Conservation (phyloP, 1,140 invertebrate species). For the Micrasema minimum region DNA sequence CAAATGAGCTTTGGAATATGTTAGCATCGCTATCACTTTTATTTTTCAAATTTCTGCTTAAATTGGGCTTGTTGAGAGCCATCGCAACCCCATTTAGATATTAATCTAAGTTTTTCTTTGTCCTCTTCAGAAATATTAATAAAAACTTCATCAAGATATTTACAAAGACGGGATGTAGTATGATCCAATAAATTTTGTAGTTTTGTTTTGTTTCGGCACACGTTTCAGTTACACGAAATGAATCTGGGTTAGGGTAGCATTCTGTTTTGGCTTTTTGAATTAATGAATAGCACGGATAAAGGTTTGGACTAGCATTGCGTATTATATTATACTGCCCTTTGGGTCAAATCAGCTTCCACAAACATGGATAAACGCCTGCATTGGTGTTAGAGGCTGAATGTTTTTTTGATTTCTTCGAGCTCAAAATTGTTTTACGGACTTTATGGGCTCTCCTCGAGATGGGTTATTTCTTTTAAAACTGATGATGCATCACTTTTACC, state of each 20-base stretch:
- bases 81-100: not conserved
- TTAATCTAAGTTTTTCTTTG: not conserved
- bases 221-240: not conserved
- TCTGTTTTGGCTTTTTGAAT: no score
- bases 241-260: not conserved
- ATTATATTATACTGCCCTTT: not conserved
- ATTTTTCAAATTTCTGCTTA: not conserved
- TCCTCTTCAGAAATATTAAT: not conserved
- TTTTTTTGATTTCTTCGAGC: not conserved
- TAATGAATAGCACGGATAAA: no score
- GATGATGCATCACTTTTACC: no score
- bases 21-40: not conserved
- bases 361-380: not conserved
- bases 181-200: conserved; percentile 1
- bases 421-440: no score
- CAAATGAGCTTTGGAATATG: conserved; percentile 1
- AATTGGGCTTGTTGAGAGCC: not conserved
- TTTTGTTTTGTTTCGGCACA: not conserved
- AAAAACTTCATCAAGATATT: not conserved
- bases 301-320: not conserved
- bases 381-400: not conserved
- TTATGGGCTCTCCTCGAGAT: no score
- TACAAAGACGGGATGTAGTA: not conserved
- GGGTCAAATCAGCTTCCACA: not conserved
- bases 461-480: no score